Conservation (phyloP, 1,140 invertebrate species). For the Trichomalopsis sarcophagae region DNA sequence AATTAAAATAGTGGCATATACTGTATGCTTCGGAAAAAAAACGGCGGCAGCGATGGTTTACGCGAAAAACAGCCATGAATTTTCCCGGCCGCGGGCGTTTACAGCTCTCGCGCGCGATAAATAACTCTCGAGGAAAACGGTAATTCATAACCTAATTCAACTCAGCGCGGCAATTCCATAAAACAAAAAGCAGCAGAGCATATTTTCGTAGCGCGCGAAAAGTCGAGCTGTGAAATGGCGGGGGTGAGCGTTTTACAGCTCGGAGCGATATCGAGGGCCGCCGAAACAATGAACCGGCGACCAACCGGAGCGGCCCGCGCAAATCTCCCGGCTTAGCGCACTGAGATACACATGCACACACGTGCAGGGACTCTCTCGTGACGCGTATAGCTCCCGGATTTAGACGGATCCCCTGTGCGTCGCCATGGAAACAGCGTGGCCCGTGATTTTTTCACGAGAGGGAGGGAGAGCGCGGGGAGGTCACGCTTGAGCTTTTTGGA, state of each 20-base stretch:
- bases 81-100: neutral
- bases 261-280: slow-evolving; percentile 57
- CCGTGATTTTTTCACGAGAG: neutral
- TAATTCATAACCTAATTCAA: slow-evolving; percentile 45
- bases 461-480: neutral
- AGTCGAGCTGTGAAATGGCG: neutral
- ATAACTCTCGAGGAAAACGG: neutral
- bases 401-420: slow-evolving; percentile 65
- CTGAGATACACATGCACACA: slow-evolving; percentile 63
- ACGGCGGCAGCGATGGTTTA: neutral
- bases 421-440: slow-evolving; percentile 67
- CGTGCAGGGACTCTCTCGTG: slow-evolving; percentile 61
- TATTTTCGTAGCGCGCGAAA: slow-evolving; percentile 15
- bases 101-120: neutral
- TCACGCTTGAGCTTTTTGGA: neutral
- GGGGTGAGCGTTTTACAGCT: slow-evolving; percentile 59
- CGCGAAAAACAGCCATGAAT: neutral
- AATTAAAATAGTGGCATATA: neutral
- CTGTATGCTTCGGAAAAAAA: neutral
- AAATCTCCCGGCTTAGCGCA: slow-evolving; percentile 71
- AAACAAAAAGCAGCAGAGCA: neutral
- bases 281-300: slow-evolving; percentile 72
- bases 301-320: slow-evolving; percentile 69
- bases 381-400: slow-evolving; percentile 60
- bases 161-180: slow-evolving; percentile 28